These are phyloP conservation scores for Scomber scombrus DNA, from an alignment of 2,113 vertebrate species.

Conservation along the genomic window DNA sequence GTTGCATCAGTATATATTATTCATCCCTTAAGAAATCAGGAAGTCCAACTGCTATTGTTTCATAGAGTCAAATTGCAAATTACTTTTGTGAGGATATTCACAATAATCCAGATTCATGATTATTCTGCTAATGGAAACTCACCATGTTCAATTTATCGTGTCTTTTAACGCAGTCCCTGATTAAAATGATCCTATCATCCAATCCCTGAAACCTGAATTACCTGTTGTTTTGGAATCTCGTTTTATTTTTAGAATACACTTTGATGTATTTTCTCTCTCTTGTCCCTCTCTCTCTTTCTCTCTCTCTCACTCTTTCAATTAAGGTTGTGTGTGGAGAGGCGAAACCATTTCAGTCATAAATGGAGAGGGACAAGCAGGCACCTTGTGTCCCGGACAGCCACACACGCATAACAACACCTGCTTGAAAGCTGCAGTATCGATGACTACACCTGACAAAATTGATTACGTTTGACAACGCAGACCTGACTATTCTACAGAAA, in stretches of 20 bases:
- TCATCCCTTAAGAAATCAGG: too few species aligned
- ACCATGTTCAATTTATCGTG: too few species aligned
- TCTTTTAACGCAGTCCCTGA: too few species aligned
- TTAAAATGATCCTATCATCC: too few species aligned
- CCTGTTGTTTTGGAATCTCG: constrained; percentile 17
- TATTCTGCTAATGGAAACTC: too few species aligned
- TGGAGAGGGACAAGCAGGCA: constrained; percentile 71
- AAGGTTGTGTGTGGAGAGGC: constrained; percentile 64
- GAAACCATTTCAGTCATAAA: constrained; percentile 69
- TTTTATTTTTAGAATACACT: constrained; percentile 9
- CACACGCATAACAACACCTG: constrained; percentile 58
- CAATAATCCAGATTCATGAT: too few species aligned
- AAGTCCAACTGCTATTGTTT: too few species aligned
- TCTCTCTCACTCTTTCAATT: too few species aligned
- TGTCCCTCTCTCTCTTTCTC: not conserved
- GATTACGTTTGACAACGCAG: constrained; percentile 72
- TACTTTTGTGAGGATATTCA: too few species aligned
- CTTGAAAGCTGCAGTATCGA: constrained; percentile 74
- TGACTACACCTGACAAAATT: constrained; percentile 76
- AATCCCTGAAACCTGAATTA: not conserved
- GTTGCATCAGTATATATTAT: too few species aligned
- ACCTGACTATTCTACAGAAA: constrained; percentile 70
- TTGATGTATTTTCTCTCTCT: not conserved
- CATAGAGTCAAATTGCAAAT: too few species aligned
- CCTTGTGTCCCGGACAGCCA: constrained; percentile 63